phyloP scores from a whole-genome alignment of 2,113 vertebrate genomes.

The Salvator merianae region DNA sequence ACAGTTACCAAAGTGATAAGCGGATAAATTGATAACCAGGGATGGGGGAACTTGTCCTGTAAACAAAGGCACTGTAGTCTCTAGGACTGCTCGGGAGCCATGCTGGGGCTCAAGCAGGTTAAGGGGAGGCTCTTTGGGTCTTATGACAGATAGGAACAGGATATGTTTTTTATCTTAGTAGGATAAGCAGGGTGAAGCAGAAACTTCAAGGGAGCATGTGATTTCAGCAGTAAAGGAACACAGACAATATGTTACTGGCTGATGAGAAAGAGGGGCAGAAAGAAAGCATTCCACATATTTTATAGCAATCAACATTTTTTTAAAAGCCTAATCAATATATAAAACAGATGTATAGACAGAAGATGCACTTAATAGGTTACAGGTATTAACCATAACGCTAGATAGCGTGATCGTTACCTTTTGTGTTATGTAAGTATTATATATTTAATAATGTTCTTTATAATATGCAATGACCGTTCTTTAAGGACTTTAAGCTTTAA shows the following conservation, averaged over 20 bases:
- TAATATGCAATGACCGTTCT: too few species aligned
- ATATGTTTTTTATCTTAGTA: not conserved
- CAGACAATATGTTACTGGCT: not conserved
- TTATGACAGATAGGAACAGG: not conserved
- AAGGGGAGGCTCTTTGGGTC: not conserved
- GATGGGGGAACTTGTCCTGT: not conserved
- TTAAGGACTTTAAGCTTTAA: too few species aligned
- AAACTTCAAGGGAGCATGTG: not conserved
- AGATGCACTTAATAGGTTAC: too few species aligned
- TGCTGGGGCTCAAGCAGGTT: not conserved
- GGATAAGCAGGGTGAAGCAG: not conserved
- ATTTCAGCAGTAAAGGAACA: not conserved
- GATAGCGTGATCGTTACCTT: too few species aligned
- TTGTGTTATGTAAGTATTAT: too few species aligned
- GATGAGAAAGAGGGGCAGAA: not conserved
- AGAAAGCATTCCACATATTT: not conserved
- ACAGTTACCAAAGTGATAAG: not conserved
- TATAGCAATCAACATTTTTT: too few species aligned
- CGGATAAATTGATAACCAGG: not conserved
- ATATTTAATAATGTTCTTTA: too few species aligned
- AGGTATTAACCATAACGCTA: too few species aligned
- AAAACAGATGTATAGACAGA: too few species aligned
- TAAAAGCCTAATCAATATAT: too few species aligned
- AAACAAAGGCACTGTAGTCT: not conserved
- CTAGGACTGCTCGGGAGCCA: not conserved